Conservation (phyloP, 1,140 invertebrate genomes). For the Brachionus manjavacas region DNA sequence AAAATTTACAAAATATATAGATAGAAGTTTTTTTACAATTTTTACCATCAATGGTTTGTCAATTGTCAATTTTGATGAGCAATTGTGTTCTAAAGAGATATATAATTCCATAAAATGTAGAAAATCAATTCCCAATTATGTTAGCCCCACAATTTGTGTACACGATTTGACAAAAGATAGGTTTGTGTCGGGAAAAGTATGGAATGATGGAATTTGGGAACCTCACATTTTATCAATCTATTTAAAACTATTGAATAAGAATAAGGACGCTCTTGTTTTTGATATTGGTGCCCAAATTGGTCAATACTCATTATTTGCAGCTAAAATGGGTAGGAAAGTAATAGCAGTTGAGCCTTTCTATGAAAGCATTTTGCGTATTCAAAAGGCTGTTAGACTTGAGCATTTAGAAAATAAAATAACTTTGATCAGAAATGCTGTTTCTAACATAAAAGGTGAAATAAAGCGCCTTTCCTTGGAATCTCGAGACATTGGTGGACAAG, state of each 20-base stretch:
- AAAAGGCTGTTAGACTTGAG: not conserved
- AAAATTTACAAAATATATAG: too few species aligned
- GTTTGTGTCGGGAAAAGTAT: not conserved
- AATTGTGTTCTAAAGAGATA: too few species aligned
- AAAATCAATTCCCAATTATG: too few species aligned
- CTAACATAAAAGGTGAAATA: not conserved
- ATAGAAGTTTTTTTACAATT: too few species aligned
- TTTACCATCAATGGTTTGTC: too few species aligned
- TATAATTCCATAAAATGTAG: too few species aligned
- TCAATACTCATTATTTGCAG: not conserved
- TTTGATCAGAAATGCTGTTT: not conserved
- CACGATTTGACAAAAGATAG: not conserved
- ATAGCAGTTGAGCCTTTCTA: constrained; percentile 9
- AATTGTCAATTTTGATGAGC: too few species aligned
- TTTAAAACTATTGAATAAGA: not conserved
- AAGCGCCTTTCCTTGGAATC: not conserved
- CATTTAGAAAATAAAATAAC: not conserved
- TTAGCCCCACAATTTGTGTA: not conserved
- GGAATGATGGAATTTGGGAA: not conserved
- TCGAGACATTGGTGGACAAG: not conserved
- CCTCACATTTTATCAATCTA: not conserved
- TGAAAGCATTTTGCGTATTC: not conserved
- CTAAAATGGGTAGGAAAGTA: not conserved
- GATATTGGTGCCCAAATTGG: constrained; percentile 22
- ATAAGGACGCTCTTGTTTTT: not conserved